Percentiles rank a stretch among this genome's conserved stretches.
These are phyloP conservation scores for Podabrus alpinus DNA, from an alignment of 2,888 invertebrate genomes.

Conservation along the genomic window DNA sequence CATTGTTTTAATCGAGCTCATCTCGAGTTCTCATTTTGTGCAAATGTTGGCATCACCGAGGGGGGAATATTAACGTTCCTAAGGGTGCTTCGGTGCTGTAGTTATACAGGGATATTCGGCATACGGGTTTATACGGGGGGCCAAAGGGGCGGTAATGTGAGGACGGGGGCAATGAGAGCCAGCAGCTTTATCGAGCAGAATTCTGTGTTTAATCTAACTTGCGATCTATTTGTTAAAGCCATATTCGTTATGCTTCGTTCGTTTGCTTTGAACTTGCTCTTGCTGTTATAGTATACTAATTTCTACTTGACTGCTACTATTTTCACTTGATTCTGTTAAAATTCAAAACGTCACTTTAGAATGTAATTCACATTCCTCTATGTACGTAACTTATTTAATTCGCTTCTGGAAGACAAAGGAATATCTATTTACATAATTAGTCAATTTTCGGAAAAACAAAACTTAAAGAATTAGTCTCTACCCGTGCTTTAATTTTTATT, in stretches of 20 bases:
- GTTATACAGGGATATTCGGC: conserved; percentile 38
- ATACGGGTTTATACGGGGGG: conserved; percentile 39
- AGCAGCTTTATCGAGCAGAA: conserved; percentile 54
- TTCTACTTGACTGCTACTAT: conserved; percentile 23
- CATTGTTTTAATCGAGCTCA: conserved; percentile 58
- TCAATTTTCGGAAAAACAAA: background rate
- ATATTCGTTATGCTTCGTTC: conserved; percentile 38
- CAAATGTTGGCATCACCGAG: conserved; percentile 55
- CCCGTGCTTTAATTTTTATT: conserved; percentile 1
- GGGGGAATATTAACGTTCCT: conserved; percentile 56
- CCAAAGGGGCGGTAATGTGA: conserved; percentile 40
- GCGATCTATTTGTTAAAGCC: conserved; percentile 56
- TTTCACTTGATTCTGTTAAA: conserved; percentile 7
- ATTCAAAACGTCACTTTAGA: conserved; percentile 22
- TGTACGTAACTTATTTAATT: background rate
- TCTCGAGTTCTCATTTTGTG: conserved; percentile 56
- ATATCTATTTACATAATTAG: background rate
- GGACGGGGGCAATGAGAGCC: conserved; percentile 38
- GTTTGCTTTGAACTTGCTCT: conserved; percentile 28
- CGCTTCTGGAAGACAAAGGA: background rate
- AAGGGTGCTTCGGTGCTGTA: conserved; percentile 46
- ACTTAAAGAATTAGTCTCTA: background rate
- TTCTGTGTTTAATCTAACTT: conserved; percentile 56
- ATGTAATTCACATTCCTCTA: background rate
- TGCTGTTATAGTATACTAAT: conserved; percentile 9